A percentile compares a stretch with the other conserved stretches of the same genome.
Conservation (phyloP, 2,113 vertebrate genomes). For the Aythya baeri region DNA sequence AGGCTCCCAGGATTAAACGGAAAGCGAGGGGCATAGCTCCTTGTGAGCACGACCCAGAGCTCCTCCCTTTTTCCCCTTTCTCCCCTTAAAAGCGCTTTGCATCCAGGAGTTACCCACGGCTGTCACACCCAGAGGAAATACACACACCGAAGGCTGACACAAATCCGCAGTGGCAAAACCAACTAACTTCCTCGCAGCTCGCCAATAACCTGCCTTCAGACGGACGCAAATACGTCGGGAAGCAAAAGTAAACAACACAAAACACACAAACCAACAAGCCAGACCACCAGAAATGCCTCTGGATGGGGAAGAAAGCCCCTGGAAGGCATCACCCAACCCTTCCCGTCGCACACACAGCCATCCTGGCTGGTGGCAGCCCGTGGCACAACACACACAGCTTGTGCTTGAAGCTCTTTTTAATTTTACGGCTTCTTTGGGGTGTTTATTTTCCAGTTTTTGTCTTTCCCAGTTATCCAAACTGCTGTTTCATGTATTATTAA, state of each 20-base stretch:
- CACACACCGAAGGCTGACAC: background rate
- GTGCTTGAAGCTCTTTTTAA: background rate
- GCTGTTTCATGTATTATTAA: background rate
- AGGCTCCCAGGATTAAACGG: background rate
- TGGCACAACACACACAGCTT: background rate
- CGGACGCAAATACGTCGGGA: accelerated
- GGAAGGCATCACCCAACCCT: accelerated
- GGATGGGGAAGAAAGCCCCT: accelerated
- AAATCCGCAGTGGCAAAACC: background rate
- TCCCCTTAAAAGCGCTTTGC: background rate
- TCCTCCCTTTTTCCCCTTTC: no score
- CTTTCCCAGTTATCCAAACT: background rate
- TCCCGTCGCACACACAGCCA: background rate
- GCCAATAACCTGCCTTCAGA: background rate
- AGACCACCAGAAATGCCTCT: accelerated
- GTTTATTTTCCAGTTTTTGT: background rate
- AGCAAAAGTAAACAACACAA: background rate
- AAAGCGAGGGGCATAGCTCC: background rate
- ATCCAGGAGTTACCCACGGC: accelerated
- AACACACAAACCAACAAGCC: no score
- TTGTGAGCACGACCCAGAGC: background rate
- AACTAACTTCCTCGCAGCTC: background rate
- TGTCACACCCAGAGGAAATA: background rate
- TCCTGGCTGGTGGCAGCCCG: accelerated
- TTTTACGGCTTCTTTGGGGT: background rate